Conservation (phyloP, 2,888 invertebrate genomes). For the Platycnemis pennipes region DNA sequence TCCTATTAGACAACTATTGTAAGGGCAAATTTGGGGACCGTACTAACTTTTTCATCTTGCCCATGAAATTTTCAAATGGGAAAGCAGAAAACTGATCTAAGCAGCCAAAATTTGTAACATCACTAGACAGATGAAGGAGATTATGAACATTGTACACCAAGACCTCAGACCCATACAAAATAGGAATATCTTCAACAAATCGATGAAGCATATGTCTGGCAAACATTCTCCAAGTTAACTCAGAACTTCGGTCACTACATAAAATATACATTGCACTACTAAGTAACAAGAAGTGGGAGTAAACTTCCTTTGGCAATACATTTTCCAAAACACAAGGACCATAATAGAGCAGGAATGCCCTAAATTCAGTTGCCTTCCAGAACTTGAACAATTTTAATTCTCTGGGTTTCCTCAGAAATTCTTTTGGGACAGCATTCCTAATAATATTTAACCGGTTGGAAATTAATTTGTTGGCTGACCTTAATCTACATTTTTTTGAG, state of each 20-base stretch:
- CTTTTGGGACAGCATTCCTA: neutral
- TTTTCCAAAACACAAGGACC: neutral
- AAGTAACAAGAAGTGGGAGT: neutral
- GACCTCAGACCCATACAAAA: neutral
- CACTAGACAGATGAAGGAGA: conserved; percentile 1
- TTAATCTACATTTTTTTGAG: neutral
- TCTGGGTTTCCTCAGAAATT: neutral
- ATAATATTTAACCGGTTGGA: neutral
- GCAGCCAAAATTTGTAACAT: neutral
- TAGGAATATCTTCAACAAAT: neutral
- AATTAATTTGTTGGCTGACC: neutral
- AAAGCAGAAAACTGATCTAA: conserved; percentile 1
- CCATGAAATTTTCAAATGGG: too few relatives aligned
- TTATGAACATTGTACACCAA: neutral
- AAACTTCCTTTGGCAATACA: neutral
- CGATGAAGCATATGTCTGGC: neutral
- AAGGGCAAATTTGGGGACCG: neutral
- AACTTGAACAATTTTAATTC: neutral
- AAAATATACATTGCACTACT: neutral
- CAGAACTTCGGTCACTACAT: neutral
- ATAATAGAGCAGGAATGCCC: neutral
- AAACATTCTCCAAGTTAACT: neutral
- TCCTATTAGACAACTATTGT: neutral
- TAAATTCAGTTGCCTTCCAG: neutral
- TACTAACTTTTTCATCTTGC: neutral